Conservation (phyloP, 2,888 invertebrate genomes). For the Volucella zonaria region DNA sequence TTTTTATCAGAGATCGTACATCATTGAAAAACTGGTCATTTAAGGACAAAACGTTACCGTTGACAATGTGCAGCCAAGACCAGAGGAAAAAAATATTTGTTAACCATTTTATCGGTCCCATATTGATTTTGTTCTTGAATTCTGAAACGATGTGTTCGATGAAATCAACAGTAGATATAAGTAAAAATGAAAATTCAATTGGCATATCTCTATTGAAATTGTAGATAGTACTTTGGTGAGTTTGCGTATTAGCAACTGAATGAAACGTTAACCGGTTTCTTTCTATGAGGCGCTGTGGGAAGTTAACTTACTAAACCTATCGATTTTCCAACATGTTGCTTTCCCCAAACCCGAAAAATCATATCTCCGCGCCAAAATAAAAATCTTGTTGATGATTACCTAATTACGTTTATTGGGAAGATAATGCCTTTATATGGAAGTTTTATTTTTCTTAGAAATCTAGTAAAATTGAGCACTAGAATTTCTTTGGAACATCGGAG, state of each 20-base stretch:
- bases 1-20: constrained; percentile 83
- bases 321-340: constrained; percentile 73
- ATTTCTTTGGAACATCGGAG: constrained; percentile 53
- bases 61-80: constrained; percentile 59
- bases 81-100: constrained; percentile 53
- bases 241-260: constrained; percentile 31
- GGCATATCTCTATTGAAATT: constrained; percentile 6
- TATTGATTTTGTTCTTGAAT: constrained; percentile 35
- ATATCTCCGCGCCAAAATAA: constrained; percentile 49
- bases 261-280: constrained; percentile 31
- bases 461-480: constrained; percentile 40
- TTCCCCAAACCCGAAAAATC: constrained; percentile 34
- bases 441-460: constrained; percentile 33
- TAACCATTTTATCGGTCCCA: constrained; percentile 55
- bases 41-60: constrained; percentile 76
- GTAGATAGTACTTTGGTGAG: constrained; percentile 46
- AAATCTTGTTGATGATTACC: constrained; percentile 17
- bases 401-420: constrained; percentile 43
- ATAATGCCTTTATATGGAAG: constrained; percentile 41
- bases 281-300: constrained; percentile 16
- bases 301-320: constrained; percentile 39
- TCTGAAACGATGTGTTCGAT: constrained; percentile 30
- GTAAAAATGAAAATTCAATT: constrained; percentile 54
- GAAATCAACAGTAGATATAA: constrained; percentile 47
- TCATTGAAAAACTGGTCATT: constrained; percentile 84